Conservation (phyloP, 2,113 vertebrate genomes). For the Malurus elegans region DNA sequence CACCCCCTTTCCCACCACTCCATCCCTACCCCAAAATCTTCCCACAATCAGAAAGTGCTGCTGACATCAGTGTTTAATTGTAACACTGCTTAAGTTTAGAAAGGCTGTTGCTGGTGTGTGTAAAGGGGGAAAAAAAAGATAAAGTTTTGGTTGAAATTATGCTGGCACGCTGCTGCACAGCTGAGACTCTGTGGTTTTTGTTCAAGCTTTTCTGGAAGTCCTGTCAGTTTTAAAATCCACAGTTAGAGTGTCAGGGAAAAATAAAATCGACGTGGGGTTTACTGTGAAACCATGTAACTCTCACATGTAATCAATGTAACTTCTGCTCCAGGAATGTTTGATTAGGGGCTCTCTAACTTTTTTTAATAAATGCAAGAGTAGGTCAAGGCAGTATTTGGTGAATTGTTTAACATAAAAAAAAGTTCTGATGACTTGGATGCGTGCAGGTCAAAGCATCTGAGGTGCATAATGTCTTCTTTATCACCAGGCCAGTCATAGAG, state of each 20-base stretch:
- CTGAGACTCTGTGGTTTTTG: not conserved
- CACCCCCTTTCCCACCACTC: not conserved
- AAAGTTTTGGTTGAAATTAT: not conserved
- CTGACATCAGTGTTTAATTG: not conserved
- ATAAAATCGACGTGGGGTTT: not conserved
- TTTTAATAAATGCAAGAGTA: not conserved
- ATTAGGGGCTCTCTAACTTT: not conserved
- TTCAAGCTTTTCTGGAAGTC: conserved; percentile 4
- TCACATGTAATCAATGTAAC: not conserved
- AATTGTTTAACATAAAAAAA: not conserved
- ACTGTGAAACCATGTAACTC: not conserved
- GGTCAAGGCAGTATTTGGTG: not conserved
- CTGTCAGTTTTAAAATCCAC: not conserved
- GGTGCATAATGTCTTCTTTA: conserved; percentile 23
- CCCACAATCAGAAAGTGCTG: not conserved
- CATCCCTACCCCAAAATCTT: not conserved
- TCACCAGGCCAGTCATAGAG: not conserved
- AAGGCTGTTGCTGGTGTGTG: not conserved
- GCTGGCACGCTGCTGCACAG: not conserved
- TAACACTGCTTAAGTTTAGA: not conserved
- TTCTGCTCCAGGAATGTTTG: not conserved
- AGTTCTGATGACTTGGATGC: not conserved
- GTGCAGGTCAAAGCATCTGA: not conserved
- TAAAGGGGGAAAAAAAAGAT: not conserved
- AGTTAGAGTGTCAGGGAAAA: not conserved